A percentile compares a stretch with the other conserved stretches of the same genome.
Conservation (phyloP, 1,140 invertebrate species). For the Branchinecta lindahli region DNA sequence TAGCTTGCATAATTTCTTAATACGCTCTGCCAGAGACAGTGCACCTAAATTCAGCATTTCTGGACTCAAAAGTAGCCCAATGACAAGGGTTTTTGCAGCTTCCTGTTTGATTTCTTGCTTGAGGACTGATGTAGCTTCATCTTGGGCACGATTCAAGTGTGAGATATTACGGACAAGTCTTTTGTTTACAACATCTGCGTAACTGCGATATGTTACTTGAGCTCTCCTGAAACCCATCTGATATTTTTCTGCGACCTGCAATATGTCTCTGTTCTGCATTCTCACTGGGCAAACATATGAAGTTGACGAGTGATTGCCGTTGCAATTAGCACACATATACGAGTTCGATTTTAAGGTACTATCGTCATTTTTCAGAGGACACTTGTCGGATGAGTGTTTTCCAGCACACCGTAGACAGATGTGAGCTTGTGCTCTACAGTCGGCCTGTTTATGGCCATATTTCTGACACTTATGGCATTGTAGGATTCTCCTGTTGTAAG, state of each 20-base stretch:
- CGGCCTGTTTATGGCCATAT: neutral
- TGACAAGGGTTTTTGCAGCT: neutral
- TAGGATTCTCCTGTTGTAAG: neutral
- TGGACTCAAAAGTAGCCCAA: neutral
- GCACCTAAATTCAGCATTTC: neutral
- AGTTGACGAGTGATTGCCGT: neutral
- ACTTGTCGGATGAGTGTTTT: neutral
- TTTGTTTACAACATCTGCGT: neutral
- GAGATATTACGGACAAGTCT: neutral
- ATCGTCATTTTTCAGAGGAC: constrained; percentile 4
- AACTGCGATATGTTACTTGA: neutral
- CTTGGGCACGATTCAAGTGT: neutral
- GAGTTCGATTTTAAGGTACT: neutral
- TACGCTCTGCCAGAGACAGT: neutral
- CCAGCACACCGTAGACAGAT: neutral
- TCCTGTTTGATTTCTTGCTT: neutral
- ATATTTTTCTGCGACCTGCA: neutral
- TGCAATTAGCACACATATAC: constrained; percentile 1
- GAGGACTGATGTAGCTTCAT: neutral
- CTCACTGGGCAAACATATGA: neutral
- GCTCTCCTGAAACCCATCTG: neutral
- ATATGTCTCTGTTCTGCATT: neutral
- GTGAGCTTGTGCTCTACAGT: neutral
- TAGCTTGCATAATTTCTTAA: neutral
- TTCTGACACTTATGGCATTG: neutral